phyloP scores from a whole-genome alignment of 2,797 vertebrate species.

The Chiloscyllium punctatum region DNA sequence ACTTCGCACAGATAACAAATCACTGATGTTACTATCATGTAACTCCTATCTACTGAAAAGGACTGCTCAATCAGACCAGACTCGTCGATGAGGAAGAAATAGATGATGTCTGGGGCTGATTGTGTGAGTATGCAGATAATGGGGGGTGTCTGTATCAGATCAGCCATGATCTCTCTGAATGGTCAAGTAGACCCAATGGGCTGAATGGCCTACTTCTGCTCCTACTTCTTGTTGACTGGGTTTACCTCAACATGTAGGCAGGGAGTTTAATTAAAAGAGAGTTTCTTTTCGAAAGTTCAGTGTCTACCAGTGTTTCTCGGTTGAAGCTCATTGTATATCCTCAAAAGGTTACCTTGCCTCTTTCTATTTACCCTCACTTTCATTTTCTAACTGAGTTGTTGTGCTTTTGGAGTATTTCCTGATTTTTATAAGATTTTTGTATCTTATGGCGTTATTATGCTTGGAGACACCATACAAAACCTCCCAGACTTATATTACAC shows the following conservation, averaged over 20 bases:
- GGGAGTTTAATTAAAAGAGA: background rate
- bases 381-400: background rate
- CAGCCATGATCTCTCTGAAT: too few relatives aligned
- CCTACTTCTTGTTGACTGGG: background rate
- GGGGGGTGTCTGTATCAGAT: too few relatives aligned
- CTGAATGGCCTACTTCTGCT: too few relatives aligned
- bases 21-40: too few relatives aligned
- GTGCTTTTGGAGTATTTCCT: background rate
- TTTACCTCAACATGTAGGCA: background rate
- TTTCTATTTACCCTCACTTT: background rate
- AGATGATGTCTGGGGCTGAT: too few relatives aligned
- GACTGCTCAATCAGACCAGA: too few relatives aligned
- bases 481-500: background rate
- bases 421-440: background rate
- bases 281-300: background rate
- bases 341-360: background rate
- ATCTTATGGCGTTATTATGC: background rate
- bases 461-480: background rate
- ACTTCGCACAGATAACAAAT: too few relatives aligned
- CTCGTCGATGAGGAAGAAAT: too few relatives aligned
- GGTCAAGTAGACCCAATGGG: too few relatives aligned
- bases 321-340: background rate
- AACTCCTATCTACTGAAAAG: too few relatives aligned
- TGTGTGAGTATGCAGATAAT: too few relatives aligned
- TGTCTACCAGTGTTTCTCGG: background rate